phyloP scores from a whole-genome alignment of 2,797 vertebrate genomes.

The Lagodon rhomboides region DNA sequence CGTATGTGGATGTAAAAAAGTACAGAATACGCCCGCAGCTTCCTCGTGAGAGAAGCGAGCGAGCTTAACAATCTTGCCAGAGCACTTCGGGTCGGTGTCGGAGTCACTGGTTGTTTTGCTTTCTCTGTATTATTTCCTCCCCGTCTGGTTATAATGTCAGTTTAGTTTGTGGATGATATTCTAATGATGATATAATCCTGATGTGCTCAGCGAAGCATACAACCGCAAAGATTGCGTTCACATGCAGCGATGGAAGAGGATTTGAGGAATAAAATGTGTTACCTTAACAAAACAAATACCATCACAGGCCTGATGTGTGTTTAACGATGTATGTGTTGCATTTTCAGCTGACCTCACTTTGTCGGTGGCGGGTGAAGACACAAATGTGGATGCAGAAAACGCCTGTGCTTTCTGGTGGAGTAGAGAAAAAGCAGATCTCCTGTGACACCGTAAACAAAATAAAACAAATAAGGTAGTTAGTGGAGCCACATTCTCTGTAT shows the following conservation, averaged over 20 bases:
- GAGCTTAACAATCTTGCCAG: not conserved
- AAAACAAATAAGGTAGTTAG: no score
- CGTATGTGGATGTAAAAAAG: not conserved
- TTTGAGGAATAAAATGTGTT: not conserved
- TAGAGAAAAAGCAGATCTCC: no score
- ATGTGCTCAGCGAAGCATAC: not conserved
- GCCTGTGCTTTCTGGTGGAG: no score
- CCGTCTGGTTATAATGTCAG: not conserved
- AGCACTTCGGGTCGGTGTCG: not conserved
- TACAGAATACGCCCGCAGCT: not conserved
- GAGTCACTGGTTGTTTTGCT: not conserved
- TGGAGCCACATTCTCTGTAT: no score
- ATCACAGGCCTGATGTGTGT: not conserved
- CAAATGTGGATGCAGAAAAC: no score
- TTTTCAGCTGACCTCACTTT: no score
- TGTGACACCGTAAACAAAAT: no score
- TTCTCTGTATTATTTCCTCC: not conserved
- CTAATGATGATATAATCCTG: no score
- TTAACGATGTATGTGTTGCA: not conserved
- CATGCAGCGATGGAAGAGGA: not conserved
- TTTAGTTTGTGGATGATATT: conserved; percentile 11
- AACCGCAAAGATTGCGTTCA: not conserved
- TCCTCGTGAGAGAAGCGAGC: not conserved
- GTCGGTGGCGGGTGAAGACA: no score
- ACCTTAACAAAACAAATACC: not conserved